Evolutionary conservation across 2,888 invertebrate species (phyloP), one percentile per base, ranked within the genome.

Genomic region (Phyllotreta striolata): DNA sequence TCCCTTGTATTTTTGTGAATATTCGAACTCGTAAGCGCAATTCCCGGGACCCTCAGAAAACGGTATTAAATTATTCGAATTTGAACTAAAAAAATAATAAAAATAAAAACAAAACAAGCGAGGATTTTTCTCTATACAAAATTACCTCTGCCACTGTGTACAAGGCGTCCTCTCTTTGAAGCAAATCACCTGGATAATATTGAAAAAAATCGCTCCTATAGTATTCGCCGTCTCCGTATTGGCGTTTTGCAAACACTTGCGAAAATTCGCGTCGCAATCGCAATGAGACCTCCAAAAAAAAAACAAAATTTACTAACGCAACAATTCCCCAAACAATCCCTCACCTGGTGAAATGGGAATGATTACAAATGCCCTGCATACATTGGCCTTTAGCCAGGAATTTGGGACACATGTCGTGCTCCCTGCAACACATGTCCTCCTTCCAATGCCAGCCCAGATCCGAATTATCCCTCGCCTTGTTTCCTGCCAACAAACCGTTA

Each of bases 201-300:
- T 91, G 82, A 91, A 91, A 80, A 88, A 91, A 37, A 91, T 85
- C 13, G 88, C 87, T n/a, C 90, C 90, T 61, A 90, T 82, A 0
- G 88, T 87, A 72, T 89, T 87, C 10, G 90, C 89, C n/a, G 89
- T 87, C 74, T 89, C 87, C 24, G 89, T 87, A 70, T 87, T 87
- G 4, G 89, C 82, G 60, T 84, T 84, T 75, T 88, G 87, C 52
- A 92, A 81, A 76, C 92, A 92, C 59, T 87, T 82, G 40, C 90
- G 84, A 74, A 92, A 89, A 72, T 85, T 84, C 0, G 87, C 87
- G 75, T 92, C 91, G 73, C 92, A 92, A 72, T 89, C 88, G 75
- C 91, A 92, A 74, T 91, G 89, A 0, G 90, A 89, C 60, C 90
- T 84, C n/a, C 14, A 8, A 40, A 35, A 46, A n/a, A 1, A 35